Conservation (phyloP, 2,113 vertebrate species). For the Gallinago media region DNA sequence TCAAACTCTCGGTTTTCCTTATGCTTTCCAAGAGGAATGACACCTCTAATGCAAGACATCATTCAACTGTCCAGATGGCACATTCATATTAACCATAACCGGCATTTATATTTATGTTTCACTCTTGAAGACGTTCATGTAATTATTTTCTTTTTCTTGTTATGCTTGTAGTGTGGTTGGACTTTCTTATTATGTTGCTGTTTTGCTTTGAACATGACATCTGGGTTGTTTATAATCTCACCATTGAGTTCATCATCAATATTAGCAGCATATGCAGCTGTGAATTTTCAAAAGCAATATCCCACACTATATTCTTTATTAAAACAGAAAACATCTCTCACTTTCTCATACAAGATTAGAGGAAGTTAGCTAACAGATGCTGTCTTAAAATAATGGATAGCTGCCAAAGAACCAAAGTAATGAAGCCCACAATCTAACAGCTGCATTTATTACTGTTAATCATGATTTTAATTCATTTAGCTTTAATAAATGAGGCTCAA, state of each 20-base stretch:
- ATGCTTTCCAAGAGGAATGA: neutral
- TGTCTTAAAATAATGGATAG: neutral
- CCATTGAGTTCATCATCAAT: neutral
- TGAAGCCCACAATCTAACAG: neutral
- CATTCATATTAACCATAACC: neutral
- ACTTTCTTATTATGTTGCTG: neutral
- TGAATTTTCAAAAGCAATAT: conserved; percentile 11
- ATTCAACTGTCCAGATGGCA: neutral
- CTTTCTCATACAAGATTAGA: neutral
- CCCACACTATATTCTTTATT: neutral
- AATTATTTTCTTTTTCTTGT: neutral
- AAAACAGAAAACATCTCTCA: neutral
- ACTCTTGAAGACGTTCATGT: neutral
- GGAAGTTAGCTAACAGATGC: neutral
- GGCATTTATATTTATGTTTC: neutral
- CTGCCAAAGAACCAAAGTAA: conserved; percentile 6
- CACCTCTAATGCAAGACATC: neutral
- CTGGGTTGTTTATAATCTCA: neutral
- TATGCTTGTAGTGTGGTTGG: neutral
- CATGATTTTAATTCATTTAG: neutral
- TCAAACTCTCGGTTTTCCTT: neutral
- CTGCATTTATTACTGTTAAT: neutral
- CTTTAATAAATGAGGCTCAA: neutral
- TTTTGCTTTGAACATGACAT: neutral
- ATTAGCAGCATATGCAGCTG: neutral